Conservation (phyloP, 2,888 invertebrate genomes). For the Papilio elwesi region DNA sequence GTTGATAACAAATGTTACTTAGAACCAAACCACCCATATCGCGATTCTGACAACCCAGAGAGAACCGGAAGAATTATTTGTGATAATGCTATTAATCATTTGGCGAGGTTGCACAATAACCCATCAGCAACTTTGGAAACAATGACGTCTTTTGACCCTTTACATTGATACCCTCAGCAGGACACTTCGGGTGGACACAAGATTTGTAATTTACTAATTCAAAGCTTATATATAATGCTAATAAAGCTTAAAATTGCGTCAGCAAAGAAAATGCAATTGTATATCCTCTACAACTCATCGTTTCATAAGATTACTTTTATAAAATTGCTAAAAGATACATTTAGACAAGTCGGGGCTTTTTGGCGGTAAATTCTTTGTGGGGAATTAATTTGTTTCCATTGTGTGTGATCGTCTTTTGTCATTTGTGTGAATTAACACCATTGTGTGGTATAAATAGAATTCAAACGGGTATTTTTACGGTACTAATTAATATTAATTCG, state of each 20-base stretch:
- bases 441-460: constrained; percentile 39
- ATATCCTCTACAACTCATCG: not conserved
- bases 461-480: constrained; percentile 49
- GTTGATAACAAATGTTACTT: no score
- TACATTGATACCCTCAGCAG: constrained; percentile 60
- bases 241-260: constrained; percentile 21
- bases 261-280: not conserved
- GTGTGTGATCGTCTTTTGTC: constrained; percentile 52
- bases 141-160: constrained; percentile 52
- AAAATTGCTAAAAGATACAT: constrained; percentile 21
- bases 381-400: constrained; percentile 35
- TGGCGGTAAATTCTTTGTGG: constrained; percentile 19
- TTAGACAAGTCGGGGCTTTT: constrained; percentile 8
- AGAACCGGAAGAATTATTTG: constrained; percentile 32
- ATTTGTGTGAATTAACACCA: constrained; percentile 53
- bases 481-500: constrained; percentile 23
- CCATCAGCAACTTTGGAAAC: constrained; percentile 61
- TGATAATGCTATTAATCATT: constrained; percentile 30
- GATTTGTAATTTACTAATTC: not conserved
- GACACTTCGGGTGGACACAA: constrained; percentile 39
- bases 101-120: constrained; percentile 49
- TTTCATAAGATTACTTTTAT: no score
- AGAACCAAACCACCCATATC: not conserved
- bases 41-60: constrained; percentile 5
- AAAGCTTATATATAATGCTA: not conserved